phyloP scores from a whole-genome alignment of 2,113 vertebrate genomes.

The Chaetodon trifascialis region DNA sequence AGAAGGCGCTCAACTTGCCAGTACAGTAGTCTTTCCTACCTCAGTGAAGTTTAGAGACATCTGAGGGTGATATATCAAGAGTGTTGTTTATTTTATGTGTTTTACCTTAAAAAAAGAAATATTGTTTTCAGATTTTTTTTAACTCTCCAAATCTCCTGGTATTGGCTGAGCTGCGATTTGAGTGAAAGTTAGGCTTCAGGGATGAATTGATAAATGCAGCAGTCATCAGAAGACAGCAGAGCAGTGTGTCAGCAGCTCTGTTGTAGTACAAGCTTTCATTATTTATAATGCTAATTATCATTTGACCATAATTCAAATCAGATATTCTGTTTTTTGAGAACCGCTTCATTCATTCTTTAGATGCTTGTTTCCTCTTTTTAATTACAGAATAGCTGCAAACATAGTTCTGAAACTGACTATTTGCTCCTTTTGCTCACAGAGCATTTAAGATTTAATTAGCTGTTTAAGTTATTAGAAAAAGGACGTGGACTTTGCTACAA shows the following conservation, averaged over 20 bases:
- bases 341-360: background rate
- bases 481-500: background rate
- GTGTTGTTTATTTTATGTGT: background rate
- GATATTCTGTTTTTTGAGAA: background rate
- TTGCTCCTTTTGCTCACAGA: background rate
- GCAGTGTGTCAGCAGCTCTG: background rate
- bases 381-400: background rate
- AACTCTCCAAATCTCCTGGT: background rate
- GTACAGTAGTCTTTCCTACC: slow-evolving; percentile 1
- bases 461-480: background rate
- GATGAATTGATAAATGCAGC: background rate
- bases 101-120: background rate
- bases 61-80: background rate
- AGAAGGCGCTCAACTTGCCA: background rate
- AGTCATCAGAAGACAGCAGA: background rate
- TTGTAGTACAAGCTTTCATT: background rate
- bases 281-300: background rate
- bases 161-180: too few relatives aligned
- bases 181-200: background rate
- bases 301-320: background rate
- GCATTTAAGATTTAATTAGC: background rate
- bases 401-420: background rate
- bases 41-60: background rate
- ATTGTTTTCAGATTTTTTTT: background rate
- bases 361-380: background rate